Evolutionary conservation across 2,113 vertebrate genomes (phyloP).

Genomic region (Chaenogobius annularis): DNA sequence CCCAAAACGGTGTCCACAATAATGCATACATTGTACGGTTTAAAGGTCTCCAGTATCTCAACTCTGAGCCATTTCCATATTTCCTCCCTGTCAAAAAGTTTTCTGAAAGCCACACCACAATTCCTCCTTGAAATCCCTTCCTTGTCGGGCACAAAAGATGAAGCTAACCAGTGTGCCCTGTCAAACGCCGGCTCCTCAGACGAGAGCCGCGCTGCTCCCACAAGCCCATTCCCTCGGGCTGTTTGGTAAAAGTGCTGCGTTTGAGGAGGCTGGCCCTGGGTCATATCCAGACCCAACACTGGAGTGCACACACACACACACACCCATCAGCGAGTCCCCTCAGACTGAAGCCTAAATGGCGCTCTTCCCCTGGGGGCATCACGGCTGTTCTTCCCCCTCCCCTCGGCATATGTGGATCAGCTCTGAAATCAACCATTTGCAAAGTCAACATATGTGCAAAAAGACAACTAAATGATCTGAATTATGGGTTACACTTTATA

Average conservation of each 20-base stretch:
- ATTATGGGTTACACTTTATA: too few species aligned
- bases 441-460: slow-evolving; percentile 71
- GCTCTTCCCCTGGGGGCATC: slow-evolving; percentile 48
- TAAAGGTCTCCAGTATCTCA: background rate
- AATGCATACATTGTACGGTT: too few species aligned
- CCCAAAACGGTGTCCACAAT: too few species aligned
- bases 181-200: slow-evolving; percentile 14
- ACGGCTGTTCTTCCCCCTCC: slow-evolving; percentile 51
- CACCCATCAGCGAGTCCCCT: slow-evolving; percentile 13
- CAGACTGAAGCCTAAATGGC: slow-evolving; percentile 61
- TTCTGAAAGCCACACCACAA: background rate
- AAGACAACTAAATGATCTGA: background rate
- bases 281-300: slow-evolving; percentile 4
- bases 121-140: background rate
- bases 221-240: slow-evolving; percentile 28
- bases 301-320: background rate
- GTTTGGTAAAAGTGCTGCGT: slow-evolving; percentile 43
- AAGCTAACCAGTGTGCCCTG: slow-evolving; percentile 25
- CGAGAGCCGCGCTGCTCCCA: slow-evolving; percentile 22
- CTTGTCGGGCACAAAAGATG: slow-evolving; percentile 28
- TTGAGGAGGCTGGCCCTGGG: slow-evolving; percentile 39
- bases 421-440: slow-evolving; percentile 29
- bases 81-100: background rate
- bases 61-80: background rate
- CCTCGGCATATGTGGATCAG: slow-evolving; percentile 35